These are phyloP conservation scores for Gephyroberyx darwinii DNA, from an alignment of 2,797 vertebrate genomes.

Conservation along the genomic window DNA sequence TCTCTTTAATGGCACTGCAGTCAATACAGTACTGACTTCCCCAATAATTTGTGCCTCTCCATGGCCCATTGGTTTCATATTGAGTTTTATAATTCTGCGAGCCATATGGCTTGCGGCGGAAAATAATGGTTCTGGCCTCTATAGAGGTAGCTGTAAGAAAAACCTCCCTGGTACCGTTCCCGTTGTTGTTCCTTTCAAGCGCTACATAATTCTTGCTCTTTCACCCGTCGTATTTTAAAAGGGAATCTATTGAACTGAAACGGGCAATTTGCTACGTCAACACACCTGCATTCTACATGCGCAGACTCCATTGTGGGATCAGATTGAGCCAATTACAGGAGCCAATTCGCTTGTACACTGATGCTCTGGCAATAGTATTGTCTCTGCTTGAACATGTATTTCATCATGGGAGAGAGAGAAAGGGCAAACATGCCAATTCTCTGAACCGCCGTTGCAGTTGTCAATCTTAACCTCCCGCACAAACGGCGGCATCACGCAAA, in stretches of 20 bases:
- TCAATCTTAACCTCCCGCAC: neutral
- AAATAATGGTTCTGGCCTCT: conserved; percentile 46
- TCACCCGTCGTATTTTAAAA: conserved; percentile 20
- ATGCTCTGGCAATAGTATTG: neutral
- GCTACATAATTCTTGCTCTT: conserved; percentile 4
- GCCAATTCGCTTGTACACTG: neutral
- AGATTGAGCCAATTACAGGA: neutral
- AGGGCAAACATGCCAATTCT: neutral
- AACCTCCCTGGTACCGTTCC: neutral
- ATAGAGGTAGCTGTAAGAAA: conserved; percentile 16
- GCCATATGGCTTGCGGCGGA: conserved; percentile 25
- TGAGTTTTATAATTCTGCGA: conserved; percentile 60
- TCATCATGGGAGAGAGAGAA: neutral
- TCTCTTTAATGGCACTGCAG: conserved; percentile 55
- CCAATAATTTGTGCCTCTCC: conserved; percentile 49
- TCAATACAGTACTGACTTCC: conserved; percentile 55
- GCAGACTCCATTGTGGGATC: conserved; percentile 5
- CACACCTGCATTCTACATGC: neutral
- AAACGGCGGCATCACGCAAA: conserved; percentile 8
- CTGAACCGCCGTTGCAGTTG: neutral
- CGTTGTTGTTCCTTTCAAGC: conserved; percentile 15
- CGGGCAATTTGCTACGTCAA: neutral
- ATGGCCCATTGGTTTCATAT: conserved; percentile 64
- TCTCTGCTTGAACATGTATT: neutral
- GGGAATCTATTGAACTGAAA: conserved; percentile 2